Conservation (phyloP, 92 coral and sea anemone species). For the Bergia puertoricense region DNA sequence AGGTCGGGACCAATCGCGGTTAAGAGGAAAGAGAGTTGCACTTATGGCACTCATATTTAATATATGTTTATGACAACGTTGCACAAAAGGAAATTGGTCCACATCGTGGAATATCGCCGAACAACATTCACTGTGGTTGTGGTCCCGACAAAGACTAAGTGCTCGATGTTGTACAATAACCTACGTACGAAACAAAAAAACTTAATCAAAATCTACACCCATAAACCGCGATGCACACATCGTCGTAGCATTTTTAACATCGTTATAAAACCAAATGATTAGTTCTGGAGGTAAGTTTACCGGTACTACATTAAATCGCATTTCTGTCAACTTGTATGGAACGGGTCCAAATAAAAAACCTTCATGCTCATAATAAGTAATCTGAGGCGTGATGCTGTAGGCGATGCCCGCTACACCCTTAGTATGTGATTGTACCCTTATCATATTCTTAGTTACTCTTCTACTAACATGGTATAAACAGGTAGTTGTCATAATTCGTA, state of each 20-base stretch:
- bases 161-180: conserved; percentile 4
- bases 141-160: conserved; percentile 4
- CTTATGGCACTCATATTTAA: not conserved
- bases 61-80: conserved; percentile 9
- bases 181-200: conserved; percentile 7
- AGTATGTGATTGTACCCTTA: conserved; percentile 10
- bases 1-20: conserved; percentile 17
- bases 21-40: not conserved
- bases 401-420: conserved; percentile 11
- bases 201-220: conserved; percentile 4
- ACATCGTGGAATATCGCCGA: conserved; percentile 7
- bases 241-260: not conserved
- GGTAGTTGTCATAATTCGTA: not conserved
- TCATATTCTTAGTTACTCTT: not conserved
- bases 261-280: conserved; percentile 7
- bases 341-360: conserved; percentile 13
- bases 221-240: conserved; percentile 14
- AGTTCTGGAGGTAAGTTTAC: conserved; percentile 4
- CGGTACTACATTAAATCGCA: conserved; percentile 13
- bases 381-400: conserved; percentile 9
- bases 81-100: not conserved
- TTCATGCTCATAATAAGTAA: conserved; percentile 9
- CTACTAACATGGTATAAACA: not conserved
- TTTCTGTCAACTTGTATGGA: conserved; percentile 10
- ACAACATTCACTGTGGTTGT: conserved; percentile 13